Evolutionary conservation across 2,888 invertebrate species (phyloP).

Genomic region (Dicycla oo): DNA sequence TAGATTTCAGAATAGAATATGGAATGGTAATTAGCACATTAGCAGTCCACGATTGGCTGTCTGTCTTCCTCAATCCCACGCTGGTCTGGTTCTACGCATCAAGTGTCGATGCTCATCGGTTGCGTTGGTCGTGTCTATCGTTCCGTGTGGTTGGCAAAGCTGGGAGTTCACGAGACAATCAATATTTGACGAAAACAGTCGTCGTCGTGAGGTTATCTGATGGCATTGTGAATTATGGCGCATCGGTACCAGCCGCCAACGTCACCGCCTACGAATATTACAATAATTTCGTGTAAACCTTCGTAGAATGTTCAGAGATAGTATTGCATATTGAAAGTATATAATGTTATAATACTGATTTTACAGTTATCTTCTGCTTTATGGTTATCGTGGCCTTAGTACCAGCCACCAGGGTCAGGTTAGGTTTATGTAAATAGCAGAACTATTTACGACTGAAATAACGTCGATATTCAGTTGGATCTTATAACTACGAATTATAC

Average conservation of each 20-base stretch:
- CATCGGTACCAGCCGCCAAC: slow-evolving; percentile 82
- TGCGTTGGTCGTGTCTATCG: slow-evolving; percentile 58
- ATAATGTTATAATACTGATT: slow-evolving; percentile 37
- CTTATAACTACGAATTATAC: slow-evolving; percentile 16
- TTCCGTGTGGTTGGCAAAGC: slow-evolving; percentile 62
- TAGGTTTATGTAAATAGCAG: slow-evolving; percentile 46
- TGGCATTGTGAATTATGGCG: slow-evolving; percentile 80
- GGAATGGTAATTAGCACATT: slow-evolving; percentile 69
- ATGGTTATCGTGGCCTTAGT: slow-evolving; percentile 52
- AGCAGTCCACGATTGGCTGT: slow-evolving; percentile 65
- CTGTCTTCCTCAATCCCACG: slow-evolving; percentile 72
- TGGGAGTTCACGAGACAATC: slow-evolving; percentile 73
- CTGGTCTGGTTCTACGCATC: slow-evolving; percentile 60
- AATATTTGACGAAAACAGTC: slow-evolving; percentile 78
- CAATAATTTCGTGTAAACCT: slow-evolving; percentile 73
- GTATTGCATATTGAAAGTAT: slow-evolving; percentile 58
- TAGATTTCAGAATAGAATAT: slow-evolving; percentile 62
- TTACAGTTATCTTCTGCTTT: slow-evolving; percentile 51
- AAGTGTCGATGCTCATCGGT: slow-evolving; percentile 58
- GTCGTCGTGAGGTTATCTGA: slow-evolving; percentile 77
- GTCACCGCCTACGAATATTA: slow-evolving; percentile 78
- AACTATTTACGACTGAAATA: slow-evolving; percentile 48
- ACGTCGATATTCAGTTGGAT: slow-evolving; percentile 39
- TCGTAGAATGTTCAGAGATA: slow-evolving; percentile 57
- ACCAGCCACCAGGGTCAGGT: slow-evolving; percentile 54